A percentile compares a stretch with the other conserved stretches of the same genome.
phyloP scores from a whole-genome alignment of 2,888 invertebrate species.

The Furcula furcula region DNA sequence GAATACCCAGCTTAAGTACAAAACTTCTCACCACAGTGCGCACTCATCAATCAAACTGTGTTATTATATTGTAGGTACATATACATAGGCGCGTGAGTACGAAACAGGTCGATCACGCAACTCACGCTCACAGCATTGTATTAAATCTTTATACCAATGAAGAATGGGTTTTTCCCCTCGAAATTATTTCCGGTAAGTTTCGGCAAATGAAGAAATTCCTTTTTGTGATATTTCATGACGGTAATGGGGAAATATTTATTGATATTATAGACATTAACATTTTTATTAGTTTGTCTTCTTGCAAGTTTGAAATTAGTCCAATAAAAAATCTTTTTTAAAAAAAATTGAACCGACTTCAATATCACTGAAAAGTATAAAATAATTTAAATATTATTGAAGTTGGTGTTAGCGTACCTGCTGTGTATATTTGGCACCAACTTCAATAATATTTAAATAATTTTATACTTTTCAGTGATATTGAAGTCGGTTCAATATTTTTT shows the following conservation, averaged over 20 bases:
- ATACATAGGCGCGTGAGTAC: conserved; percentile 24
- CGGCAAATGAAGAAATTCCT: conserved; percentile 25
- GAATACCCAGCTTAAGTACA: conserved; percentile 12
- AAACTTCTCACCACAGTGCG: conserved; percentile 24
- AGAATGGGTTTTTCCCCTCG: conserved; percentile 31
- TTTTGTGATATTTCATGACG: conserved; percentile 25
- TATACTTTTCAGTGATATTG: too few relatives aligned
- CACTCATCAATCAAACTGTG: conserved; percentile 59
- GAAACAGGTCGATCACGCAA: conserved; percentile 35
- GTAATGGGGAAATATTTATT: conserved; percentile 13
- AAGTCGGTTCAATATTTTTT: too few relatives aligned
- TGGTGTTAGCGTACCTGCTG: too few relatives aligned
- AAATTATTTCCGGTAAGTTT: conserved; percentile 32
- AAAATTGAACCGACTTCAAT: too few relatives aligned
- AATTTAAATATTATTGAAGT: too few relatives aligned
- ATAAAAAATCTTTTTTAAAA: too few relatives aligned
- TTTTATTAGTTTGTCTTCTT: too few relatives aligned
- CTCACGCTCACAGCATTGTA: conserved; percentile 30
- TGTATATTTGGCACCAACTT: too few relatives aligned
- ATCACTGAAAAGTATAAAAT: too few relatives aligned
- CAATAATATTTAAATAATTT: too few relatives aligned
- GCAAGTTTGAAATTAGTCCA: too few relatives aligned
- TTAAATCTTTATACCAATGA: conserved; percentile 38
- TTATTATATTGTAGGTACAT: conserved; percentile 47
- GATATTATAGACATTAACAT: too few relatives aligned